phyloP scores from a whole-genome alignment of 2,113 vertebrate species.

The Thinocorus orbignyianus region DNA sequence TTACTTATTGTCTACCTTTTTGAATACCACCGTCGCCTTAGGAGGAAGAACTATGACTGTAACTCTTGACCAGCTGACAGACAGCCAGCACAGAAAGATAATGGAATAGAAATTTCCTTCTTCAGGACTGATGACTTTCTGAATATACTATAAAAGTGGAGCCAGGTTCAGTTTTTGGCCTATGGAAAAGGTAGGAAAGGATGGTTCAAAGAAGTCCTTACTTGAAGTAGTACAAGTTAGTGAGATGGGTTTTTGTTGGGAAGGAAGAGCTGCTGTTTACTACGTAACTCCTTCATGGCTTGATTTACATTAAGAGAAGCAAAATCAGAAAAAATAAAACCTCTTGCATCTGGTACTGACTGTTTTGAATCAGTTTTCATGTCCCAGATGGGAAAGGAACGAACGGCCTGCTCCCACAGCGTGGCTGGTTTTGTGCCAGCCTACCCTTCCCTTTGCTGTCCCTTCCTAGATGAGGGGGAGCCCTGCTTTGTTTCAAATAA shows the following conservation, averaged over 20 bases:
- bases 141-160: background rate
- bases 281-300: background rate
- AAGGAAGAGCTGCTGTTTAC: background rate
- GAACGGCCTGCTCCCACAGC: background rate
- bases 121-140: background rate
- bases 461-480: background rate
- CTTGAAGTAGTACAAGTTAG: background rate
- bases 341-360: background rate
- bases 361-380: background rate
- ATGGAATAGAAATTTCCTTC: background rate
- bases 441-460: background rate
- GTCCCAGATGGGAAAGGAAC: background rate
- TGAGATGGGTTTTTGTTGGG: background rate
- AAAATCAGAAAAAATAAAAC: background rate
- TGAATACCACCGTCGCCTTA: background rate
- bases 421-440: background rate
- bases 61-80: background rate
- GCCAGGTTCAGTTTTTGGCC: background rate
- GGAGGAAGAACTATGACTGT: background rate
- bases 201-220: background rate
- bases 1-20: background rate
- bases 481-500: background rate
- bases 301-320: background rate
- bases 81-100: background rate
- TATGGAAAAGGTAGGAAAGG: background rate